A percentile compares a stretch with the other conserved stretches of the same genome.
phyloP scores from a whole-genome alignment of 2,888 invertebrate genomes.

The Calephelis perditalis region DNA sequence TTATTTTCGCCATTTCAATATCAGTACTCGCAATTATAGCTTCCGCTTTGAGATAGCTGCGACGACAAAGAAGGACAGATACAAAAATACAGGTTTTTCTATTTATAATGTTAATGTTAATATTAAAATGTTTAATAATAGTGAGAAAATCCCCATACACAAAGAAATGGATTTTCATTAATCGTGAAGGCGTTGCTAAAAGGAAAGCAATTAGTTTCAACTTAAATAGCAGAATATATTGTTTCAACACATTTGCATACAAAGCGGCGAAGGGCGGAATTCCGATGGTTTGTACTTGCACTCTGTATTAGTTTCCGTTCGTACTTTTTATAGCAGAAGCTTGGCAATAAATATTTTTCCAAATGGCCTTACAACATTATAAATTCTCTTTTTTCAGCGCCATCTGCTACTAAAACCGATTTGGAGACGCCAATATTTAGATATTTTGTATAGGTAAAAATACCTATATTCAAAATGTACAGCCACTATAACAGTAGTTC shows the following conservation, averaged over 20 bases:
- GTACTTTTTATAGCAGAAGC: conserved; percentile 33
- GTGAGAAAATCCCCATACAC: conserved; percentile 47
- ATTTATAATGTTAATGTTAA: too few species aligned
- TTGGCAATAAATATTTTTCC: not conserved
- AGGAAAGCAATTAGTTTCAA: conserved; percentile 71
- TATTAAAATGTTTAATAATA: conserved; percentile 34
- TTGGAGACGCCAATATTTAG: too few species aligned
- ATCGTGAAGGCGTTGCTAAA: conserved; percentile 47
- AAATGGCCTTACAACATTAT: not conserved
- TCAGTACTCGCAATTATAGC: too few species aligned
- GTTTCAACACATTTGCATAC: conserved; percentile 64
- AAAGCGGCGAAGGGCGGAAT: conserved; percentile 50
- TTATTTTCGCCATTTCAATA: too few species aligned
- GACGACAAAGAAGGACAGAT: too few species aligned
- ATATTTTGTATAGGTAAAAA: too few species aligned
- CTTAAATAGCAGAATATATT: conserved; percentile 66
- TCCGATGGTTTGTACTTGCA: conserved; percentile 41
- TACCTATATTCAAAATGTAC: too few species aligned
- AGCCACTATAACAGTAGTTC: too few species aligned
- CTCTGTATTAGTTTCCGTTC: conserved; percentile 47
- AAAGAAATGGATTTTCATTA: conserved; percentile 53
- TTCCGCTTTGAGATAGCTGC: too few species aligned
- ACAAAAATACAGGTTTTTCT: too few species aligned
- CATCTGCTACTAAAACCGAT: too few species aligned
- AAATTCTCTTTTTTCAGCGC: too few species aligned